Base-by-base conservation (phyloP, 2,797 vertebrate genomes). In the Sebastes goodei region DNA sequence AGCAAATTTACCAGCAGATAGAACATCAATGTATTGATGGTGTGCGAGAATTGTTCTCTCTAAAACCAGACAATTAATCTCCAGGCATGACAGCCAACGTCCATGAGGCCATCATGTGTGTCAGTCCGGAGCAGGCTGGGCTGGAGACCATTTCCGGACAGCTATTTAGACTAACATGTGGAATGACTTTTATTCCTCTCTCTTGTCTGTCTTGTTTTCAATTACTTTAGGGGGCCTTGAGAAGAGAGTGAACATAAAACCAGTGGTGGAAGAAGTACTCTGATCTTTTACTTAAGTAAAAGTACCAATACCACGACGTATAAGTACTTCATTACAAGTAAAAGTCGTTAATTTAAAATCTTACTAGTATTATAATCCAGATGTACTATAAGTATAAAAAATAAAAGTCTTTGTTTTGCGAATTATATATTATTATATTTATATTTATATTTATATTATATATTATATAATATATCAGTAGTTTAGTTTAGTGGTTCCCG, bases 1-100 rank as follows among this genome's bases (percentile, higher is more conserved):
- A 62, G 73, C 23, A 14, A 87, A 81, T 89, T 87, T 74, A 88
- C 76, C 79, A 85, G 84, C 85, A 86, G 78, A 92, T 78, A 82
- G 63, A 32, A 85, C 74, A 66, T 89, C 83, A 14, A 88, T 80
- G 76, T 81, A 93, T 89, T 75, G 88, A 92, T 42, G 67, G 52
- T 17, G 49, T 15, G 20, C 12, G 29, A 85, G 83, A 89, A 66
- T 62, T 30, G 78, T 20, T 78, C 62, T 76, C 33, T 53, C 32
- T 14, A 63, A 14, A 77, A 90, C 80, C 46, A 32, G 61, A 30
- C 52, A 20, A 21, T 83, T 69, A 30, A 84, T 84, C 86, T 84
- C 35, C 46, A 66, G 62, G 46, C 60, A 14, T 53, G 76, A 86
- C 70, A 80, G 73, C 67, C 46, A 20, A 1, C 2, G 32, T 30